phyloP scores from a whole-genome alignment of 1,140 invertebrate genomes.

The Philopotamus ludificatus region DNA sequence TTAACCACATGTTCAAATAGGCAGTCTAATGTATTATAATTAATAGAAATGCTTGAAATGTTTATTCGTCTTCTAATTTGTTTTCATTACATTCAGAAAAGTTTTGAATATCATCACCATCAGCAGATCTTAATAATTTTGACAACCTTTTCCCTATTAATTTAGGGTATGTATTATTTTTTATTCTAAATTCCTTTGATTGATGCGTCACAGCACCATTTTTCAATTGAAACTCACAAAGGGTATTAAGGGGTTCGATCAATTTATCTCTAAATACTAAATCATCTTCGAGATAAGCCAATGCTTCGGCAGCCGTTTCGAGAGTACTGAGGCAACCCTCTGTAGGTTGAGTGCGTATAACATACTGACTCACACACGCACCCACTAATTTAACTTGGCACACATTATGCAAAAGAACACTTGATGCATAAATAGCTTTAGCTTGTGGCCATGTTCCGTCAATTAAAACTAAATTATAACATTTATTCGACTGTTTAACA shows the following conservation, averaged over 20 bases:
- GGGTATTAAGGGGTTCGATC: slow-evolving; percentile 73
- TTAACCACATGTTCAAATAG: too few species aligned
- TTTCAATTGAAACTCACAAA: slow-evolving; percentile 83
- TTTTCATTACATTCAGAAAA: too few species aligned
- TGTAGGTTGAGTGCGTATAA: slow-evolving; percentile 89
- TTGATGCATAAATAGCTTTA: slow-evolving; percentile 78
- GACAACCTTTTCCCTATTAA: slow-evolving; percentile 76
- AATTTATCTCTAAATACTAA: slow-evolving; percentile 66
- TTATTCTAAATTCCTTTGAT: slow-evolving; percentile 85
- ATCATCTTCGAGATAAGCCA: slow-evolving; percentile 74
- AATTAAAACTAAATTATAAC: slow-evolving; percentile 81
- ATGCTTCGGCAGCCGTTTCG: slow-evolving; percentile 82
- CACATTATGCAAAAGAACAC: slow-evolving; percentile 64
- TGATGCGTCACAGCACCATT: slow-evolving; percentile 91
- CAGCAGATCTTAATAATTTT: slow-evolving; percentile 55
- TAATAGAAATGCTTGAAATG: too few species aligned
- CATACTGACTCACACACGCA: slow-evolving; percentile 76
- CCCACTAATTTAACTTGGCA: slow-evolving; percentile 76
- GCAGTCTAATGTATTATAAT: too few species aligned
- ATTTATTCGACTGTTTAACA: slow-evolving; percentile 46
- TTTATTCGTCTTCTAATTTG: too few species aligned
- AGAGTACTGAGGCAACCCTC: slow-evolving; percentile 89
- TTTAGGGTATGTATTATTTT: slow-evolving; percentile 82
- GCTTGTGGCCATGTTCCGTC: slow-evolving; percentile 96
- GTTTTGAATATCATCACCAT: too few species aligned